Percentiles rank a stretch among this genome's conserved stretches.
Conservation (phyloP, 2,113 vertebrate genomes). For the Pelobates fuscus region DNA sequence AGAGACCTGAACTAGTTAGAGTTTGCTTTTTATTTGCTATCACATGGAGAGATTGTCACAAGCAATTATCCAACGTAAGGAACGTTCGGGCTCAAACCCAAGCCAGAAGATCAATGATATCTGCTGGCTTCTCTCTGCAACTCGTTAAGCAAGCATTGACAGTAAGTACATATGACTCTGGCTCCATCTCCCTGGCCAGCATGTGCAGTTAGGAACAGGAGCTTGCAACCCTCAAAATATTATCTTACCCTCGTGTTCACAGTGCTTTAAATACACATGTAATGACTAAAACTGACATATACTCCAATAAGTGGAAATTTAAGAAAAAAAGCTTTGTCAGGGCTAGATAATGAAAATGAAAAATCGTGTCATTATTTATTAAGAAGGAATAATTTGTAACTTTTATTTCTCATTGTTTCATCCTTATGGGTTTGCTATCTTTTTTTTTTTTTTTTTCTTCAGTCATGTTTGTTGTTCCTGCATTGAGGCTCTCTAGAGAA, state of each 20-base stretch:
- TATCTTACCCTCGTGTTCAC: constrained; percentile 5
- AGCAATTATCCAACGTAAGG: constrained; percentile 20
- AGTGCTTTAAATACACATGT: neutral
- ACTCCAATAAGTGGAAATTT: too few relatives aligned
- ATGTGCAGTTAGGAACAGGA: constrained; percentile 47
- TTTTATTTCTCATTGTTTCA: too few relatives aligned
- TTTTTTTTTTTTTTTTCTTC: too few relatives aligned
- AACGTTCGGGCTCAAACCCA: constrained; percentile 30
- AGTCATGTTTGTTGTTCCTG: too few relatives aligned
- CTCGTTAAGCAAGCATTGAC: constrained; percentile 64
- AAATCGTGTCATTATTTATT: too few relatives aligned
- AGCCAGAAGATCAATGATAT: constrained; percentile 37
- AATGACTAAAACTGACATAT: constrained; percentile 1
- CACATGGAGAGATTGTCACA: constrained; percentile 39
- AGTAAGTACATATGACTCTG: constrained; percentile 67
- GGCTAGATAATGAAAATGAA: too few relatives aligned
- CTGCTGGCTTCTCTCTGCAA: constrained; percentile 16
- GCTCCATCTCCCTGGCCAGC: constrained; percentile 50
- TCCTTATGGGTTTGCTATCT: too few relatives aligned
- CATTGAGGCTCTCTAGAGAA: constrained; percentile 8
- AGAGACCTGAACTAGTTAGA: constrained; percentile 71
- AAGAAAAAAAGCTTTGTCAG: too few relatives aligned
- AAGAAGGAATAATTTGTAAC: too few relatives aligned
- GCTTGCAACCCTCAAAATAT: constrained; percentile 42
- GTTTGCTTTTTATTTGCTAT: constrained; percentile 68